Evolutionary conservation across 53 echinoderm and acorn worm species (phyloP).

Genomic region (Hippasteria phrygiana): DNA sequence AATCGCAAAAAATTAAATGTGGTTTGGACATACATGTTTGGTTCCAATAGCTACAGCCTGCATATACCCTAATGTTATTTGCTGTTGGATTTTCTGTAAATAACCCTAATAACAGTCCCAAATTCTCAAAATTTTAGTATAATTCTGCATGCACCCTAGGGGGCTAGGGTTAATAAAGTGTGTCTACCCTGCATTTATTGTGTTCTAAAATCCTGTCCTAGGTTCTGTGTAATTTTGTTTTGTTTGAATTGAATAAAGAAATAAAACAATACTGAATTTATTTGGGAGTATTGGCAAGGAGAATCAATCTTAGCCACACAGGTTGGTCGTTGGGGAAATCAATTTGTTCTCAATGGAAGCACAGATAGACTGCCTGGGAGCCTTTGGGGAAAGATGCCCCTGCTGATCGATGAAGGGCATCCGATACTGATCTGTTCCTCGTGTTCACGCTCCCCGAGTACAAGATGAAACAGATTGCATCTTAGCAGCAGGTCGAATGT

Average conservation of each 20-base stretch:
- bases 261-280: not conserved
- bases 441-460: not conserved
- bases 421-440: not conserved
- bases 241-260: not conserved
- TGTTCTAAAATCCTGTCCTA: too few relatives aligned
- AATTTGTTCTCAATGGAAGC: not conserved
- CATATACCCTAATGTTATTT: too few relatives aligned
- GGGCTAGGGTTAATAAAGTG: too few relatives aligned
- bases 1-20: too few relatives aligned
- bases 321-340: not conserved
- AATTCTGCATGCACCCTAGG: too few relatives aligned
- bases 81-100: too few relatives aligned
- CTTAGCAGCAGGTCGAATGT: not conserved
- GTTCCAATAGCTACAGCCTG: too few relatives aligned
- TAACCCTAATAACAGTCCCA: too few relatives aligned
- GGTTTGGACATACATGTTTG: too few relatives aligned
- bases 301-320: not conserved
- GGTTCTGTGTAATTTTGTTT: too few relatives aligned
- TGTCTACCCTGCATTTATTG: too few relatives aligned
- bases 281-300: not conserved
- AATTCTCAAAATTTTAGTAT: too few relatives aligned
- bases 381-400: not conserved
- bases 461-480: not conserved
- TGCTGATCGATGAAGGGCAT: not conserved
- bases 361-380: not conserved